phyloP scores from a whole-genome alignment of 92 coral and sea anemone genomes.

The Palythoa heliodiscus region DNA sequence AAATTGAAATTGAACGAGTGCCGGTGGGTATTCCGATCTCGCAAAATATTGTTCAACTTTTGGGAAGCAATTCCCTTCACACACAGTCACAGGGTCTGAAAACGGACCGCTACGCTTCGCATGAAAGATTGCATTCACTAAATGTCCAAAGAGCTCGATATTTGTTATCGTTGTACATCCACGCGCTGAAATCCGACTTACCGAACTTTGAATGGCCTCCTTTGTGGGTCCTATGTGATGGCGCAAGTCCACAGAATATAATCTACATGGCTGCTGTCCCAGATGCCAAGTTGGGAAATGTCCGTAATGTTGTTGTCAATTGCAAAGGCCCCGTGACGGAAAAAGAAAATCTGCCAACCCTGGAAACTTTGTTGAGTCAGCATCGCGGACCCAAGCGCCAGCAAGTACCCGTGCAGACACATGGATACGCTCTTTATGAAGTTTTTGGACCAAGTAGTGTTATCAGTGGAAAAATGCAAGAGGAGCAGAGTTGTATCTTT shows the following conservation, averaged over 20 bases:
- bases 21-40: conserved; percentile 92
- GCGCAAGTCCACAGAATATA: conserved; percentile 57
- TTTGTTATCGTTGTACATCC: conserved; percentile 72
- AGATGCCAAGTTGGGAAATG: conserved; percentile 16
- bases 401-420: conserved; percentile 55
- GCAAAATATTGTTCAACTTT: conserved; percentile 70
- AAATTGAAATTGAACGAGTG: conserved; percentile 73
- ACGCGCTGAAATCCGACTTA: conserved; percentile 53
- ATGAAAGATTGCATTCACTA: conserved; percentile 52
- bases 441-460: conserved; percentile 68
- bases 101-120: conserved; percentile 55
- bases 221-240: conserved; percentile 76
- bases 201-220: conserved; percentile 48
- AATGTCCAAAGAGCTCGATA: conserved; percentile 71
- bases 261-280: conserved; percentile 72
- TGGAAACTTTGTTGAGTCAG: conserved; percentile 46
- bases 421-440: conserved; percentile 85
- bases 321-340: conserved; percentile 52
- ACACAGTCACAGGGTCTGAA: conserved; percentile 43
- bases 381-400: conserved; percentile 34
- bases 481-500: conserved; percentile 67
- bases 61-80: conserved; percentile 68
- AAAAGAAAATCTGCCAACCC: conserved; percentile 54
- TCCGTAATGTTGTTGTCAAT: conserved; percentile 62
- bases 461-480: conserved; percentile 45